Evolutionary conservation across 2,888 invertebrate species (phyloP).

Genomic region (Lasioglossum calceatum): DNA sequence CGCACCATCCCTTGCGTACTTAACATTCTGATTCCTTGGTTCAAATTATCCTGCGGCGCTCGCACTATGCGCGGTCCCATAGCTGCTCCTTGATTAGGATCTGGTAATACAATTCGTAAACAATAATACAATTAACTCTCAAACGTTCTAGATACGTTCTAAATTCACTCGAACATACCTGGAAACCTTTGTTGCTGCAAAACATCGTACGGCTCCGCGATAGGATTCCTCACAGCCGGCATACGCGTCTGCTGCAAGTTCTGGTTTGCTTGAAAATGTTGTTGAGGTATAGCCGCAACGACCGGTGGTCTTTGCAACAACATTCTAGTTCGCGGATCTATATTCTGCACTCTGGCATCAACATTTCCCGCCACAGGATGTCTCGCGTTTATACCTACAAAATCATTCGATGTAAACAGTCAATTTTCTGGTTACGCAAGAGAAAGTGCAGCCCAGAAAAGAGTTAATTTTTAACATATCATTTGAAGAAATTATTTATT

Average conservation of each 20-base stretch:
- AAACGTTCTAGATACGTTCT: too few relatives aligned
- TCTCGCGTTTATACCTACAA: conserved; percentile 76
- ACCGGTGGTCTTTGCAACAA: conserved; percentile 85
- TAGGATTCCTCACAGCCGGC: conserved; percentile 77
- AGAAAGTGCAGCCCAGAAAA: too few relatives aligned
- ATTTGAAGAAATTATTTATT: too few relatives aligned
- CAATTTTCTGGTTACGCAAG: neutral
- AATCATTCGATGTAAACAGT: conserved; percentile 18
- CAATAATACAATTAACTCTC: neutral
- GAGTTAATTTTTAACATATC: too few relatives aligned
- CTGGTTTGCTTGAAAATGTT: conserved; percentile 80
- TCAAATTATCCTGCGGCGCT: conserved; percentile 76
- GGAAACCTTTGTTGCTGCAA: conserved; percentile 80
- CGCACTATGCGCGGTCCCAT: conserved; percentile 80
- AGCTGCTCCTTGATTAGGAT: conserved; percentile 77
- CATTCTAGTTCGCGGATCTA: conserved; percentile 86
- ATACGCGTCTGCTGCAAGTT: conserved; percentile 81
- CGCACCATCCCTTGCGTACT: conserved; percentile 76
- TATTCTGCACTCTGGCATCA: conserved; percentile 85
- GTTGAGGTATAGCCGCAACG: conserved; percentile 77
- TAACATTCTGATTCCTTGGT: conserved; percentile 79
- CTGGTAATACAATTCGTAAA: conserved; percentile 58
- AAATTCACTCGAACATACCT: conserved; percentile 64
- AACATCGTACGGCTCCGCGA: conserved; percentile 81
- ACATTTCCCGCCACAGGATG: conserved; percentile 78